Conservation (phyloP, 2,797 vertebrate genomes). For the Kryptolebias ocellatus region DNA sequence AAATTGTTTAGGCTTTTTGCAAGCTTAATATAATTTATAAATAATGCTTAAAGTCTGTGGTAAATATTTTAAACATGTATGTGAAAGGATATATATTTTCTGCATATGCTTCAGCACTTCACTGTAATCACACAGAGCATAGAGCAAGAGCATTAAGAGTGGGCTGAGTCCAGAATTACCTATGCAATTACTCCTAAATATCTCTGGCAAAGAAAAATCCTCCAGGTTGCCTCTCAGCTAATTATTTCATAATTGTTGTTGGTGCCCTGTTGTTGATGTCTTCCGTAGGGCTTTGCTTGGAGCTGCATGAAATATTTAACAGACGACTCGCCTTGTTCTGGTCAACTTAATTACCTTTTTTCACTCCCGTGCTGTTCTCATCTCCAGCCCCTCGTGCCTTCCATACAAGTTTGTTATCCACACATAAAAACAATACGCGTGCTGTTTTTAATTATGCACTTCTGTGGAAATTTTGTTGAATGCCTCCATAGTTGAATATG, state of each 20-base stretch:
- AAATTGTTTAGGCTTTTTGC: too few relatives aligned
- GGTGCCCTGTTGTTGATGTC: conserved; percentile 69
- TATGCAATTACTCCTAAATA: conserved; percentile 68
- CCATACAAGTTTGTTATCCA: conserved; percentile 45
- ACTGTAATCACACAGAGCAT: not conserved
- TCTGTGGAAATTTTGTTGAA: conserved; percentile 36
- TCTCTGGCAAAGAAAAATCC: conserved; percentile 61
- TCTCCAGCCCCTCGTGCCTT: conserved; percentile 49
- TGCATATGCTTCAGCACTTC: not conserved
- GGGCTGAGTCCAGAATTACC: conserved; percentile 59
- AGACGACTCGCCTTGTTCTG: conserved; percentile 64
- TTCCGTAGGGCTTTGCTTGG: conserved; percentile 59
- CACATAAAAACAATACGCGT: conserved; percentile 51
- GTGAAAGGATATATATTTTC: not conserved
- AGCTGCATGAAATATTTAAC: conserved; percentile 77
- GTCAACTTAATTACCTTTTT: conserved; percentile 80
- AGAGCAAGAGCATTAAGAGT: conserved; percentile 46
- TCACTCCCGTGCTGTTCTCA: conserved; percentile 51
- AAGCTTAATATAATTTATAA: too few relatives aligned
- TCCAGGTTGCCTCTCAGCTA: conserved; percentile 64
- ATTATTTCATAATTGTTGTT: conserved; percentile 79
- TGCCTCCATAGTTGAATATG: conserved; percentile 10
- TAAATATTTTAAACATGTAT: not conserved
- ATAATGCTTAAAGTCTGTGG: too few relatives aligned
- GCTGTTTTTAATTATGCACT: conserved; percentile 72